phyloP scores from a whole-genome alignment of 1,140 invertebrate genomes.

The Phocides pigmalion region DNA sequence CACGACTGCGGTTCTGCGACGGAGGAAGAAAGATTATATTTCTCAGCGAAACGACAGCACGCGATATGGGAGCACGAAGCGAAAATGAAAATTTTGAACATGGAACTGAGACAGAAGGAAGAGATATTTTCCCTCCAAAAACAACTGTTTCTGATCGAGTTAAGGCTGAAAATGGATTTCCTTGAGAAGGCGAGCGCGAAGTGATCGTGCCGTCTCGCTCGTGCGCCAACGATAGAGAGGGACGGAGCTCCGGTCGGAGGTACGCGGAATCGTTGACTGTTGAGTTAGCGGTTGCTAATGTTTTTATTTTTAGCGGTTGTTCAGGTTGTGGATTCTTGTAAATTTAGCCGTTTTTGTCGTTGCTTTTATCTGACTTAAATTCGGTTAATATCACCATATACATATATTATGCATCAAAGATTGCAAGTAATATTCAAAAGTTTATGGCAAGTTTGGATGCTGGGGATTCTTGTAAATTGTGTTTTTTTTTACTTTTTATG shows the following conservation, averaged over 20 bases:
- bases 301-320: not conserved
- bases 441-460: too few relatives aligned
- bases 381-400: too few relatives aligned
- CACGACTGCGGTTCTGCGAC: constrained; percentile 63
- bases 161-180: constrained; percentile 82
- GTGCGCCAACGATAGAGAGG: not conserved
- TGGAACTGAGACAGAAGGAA: constrained; percentile 80
- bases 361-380: constrained; percentile 10
- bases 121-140: constrained; percentile 82
- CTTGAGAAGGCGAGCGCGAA: constrained; percentile 81
- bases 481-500: too few relatives aligned
- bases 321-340: not conserved
- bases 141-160: constrained; percentile 80
- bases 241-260: not conserved
- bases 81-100: constrained; percentile 81
- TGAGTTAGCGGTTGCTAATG: not conserved
- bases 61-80: constrained; percentile 81
- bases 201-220: constrained; percentile 45
- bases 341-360: not conserved
- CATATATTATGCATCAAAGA: too few relatives aligned
- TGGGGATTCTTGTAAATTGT: too few relatives aligned
- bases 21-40: constrained; percentile 79
- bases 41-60: constrained; percentile 77
- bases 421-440: too few relatives aligned
- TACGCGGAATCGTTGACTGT: too few relatives aligned